A percentile compares a stretch with the other conserved stretches of the same genome.
phyloP scores from a whole-genome alignment of 2,113 vertebrate genomes.

The Riparia riparia region DNA sequence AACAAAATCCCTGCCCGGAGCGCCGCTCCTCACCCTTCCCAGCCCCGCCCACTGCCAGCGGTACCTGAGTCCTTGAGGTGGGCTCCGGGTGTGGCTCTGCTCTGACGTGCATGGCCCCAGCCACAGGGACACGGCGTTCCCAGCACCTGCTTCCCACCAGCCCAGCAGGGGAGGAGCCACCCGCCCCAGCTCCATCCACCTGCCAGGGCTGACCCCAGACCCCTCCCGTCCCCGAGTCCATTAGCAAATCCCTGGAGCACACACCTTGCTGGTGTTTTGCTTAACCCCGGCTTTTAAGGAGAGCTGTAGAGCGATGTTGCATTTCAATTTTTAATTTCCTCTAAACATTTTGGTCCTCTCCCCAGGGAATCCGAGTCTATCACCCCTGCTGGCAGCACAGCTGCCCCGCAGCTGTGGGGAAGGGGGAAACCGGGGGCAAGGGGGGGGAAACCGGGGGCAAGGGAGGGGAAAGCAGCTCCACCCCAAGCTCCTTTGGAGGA shows the following conservation, averaged over 20 bases:
- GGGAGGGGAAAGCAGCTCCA: not conserved
- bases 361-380: rapidly evolving
- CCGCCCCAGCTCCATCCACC: rapidly evolving
- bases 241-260: not conserved
- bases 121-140: rapidly evolving
- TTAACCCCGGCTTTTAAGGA: not conserved
- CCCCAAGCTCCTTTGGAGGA: not conserved
- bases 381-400: not conserved
- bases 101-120: rapidly evolving
- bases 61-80: rapidly evolving
- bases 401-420: not conserved
- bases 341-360: conserved; percentile 9
- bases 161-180: not conserved
- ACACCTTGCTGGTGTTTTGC: not conserved
- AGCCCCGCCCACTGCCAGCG: not conserved
- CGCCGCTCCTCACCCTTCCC: not conserved
- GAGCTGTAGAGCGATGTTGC: not conserved
- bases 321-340: conserved; percentile 57
- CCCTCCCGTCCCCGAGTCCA: not conserved
- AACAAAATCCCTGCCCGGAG: not conserved
- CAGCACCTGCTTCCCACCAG: not conserved
- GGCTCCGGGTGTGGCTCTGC: not conserved
- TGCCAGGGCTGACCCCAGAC: not conserved
- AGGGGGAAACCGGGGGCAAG: not conserved
- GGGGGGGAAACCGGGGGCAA: not conserved